Evolutionary conservation across 2,888 invertebrate genomes (phyloP), one percentile per base, ranked within the genome.

Genomic region (Eupithecia abbreviata): DNA sequence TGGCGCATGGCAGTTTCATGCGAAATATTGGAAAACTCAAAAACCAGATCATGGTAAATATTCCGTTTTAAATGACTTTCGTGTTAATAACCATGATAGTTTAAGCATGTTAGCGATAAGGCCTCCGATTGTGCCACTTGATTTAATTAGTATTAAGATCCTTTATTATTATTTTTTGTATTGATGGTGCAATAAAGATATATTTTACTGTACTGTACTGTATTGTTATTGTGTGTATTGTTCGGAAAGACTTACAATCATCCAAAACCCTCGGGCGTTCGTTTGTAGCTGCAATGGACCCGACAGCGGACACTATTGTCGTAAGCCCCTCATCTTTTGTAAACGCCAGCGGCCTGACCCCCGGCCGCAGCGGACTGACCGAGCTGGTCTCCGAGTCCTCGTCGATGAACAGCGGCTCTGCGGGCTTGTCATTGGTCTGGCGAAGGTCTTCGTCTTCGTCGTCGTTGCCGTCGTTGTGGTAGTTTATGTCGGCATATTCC

Each of bases 231-330:
- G 30, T 30, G 30, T 30, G 30, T 30, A 30, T 30, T 30, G 30
- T 30, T 30, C 30, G 1, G 30, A 30, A 47, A 18, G 12, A 62
- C 92, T 90, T 80, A 94, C 94, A 88, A 69, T 93, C 92, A 68
- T 91, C 90, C 41, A 94, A 79, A 75, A 94, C 90, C 82, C 86
- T 89, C 0, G 94, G 94, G 30, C 94, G 84, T 49, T 90, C 91
- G 47, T 92, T 92, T 4, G 94, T 95, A 0, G 93, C 92, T 0
- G 92, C 90, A 0, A 94, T 89, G 0, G 91, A 89, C 47, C 92
- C 92, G 0, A 88, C 88, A 2, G 92, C 91, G 0, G 91, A 90
- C 2, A 90, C 82, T 10, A 90, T 85, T 0, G 86, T 85, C 66
- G 87, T 85, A 45, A 82, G 82, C 0, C 84, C 77, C 13, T 85